Conservation (phyloP, 2,797 vertebrate genomes). For the Enteromius radiatus region DNA sequence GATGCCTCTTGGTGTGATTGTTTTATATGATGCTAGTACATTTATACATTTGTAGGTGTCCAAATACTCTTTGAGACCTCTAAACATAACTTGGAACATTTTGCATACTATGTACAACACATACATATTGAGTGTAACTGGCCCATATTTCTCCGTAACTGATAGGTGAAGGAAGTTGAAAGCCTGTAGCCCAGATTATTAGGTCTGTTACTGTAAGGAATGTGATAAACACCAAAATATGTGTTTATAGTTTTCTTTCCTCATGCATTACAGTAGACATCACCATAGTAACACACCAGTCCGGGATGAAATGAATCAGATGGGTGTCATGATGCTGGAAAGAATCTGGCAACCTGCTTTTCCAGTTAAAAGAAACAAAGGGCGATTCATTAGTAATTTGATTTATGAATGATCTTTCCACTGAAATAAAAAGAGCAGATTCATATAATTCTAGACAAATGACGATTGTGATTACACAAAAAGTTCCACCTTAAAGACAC, state of each 20-base stretch:
- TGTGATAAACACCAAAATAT: conserved; percentile 7
- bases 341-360: neutral
- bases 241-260: neutral
- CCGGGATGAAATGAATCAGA: neutral
- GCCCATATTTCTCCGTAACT: neutral
- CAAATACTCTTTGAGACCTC: neutral
- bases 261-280: neutral
- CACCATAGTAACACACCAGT: neutral
- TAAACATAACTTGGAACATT: neutral
- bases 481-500: neutral
- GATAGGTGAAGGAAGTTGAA: neutral
- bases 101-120: neutral
- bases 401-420: neutral
- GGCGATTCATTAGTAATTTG: neutral
- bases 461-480: neutral
- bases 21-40: neutral
- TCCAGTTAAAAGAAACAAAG: conserved; percentile 22
- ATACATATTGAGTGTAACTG: conserved; percentile 7
- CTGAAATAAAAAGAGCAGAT: neutral
- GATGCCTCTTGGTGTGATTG: neutral
- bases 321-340: conserved; percentile 21
- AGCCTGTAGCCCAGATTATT: neutral
- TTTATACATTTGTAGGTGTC: neutral
- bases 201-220: conserved; percentile 1
- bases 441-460: neutral